Conservation (phyloP, 2,888 invertebrate genomes). For the Lepidochrysops patricia region DNA sequence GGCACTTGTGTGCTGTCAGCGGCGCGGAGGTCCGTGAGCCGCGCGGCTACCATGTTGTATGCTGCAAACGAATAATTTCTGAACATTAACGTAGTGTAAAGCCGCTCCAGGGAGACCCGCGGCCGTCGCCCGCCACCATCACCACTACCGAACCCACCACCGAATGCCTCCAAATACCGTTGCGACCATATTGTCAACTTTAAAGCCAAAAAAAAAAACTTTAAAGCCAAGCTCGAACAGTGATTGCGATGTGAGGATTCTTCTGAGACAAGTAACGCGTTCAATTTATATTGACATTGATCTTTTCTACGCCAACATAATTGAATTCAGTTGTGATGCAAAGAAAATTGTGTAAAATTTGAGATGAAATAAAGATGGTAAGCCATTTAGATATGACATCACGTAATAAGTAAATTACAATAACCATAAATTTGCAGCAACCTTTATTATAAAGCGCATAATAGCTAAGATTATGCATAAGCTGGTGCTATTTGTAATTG, state of each 20-base stretch:
- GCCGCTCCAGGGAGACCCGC: slow-evolving; percentile 23
- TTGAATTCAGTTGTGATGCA: neutral
- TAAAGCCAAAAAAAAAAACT: slow-evolving; percentile 51
- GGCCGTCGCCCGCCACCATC: slow-evolving; percentile 33
- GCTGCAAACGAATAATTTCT: slow-evolving; percentile 89
- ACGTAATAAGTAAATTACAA: neutral
- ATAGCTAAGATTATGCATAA: neutral
- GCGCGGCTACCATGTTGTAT: slow-evolving; percentile 98
- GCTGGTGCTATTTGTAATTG: neutral
- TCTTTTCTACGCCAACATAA: neutral
- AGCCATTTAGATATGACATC: no score
- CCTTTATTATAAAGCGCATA: neutral
- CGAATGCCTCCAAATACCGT: slow-evolving; percentile 22
- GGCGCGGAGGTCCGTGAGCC: slow-evolving; percentile 94
- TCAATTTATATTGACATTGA: neutral
- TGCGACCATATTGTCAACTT: slow-evolving; percentile 69
- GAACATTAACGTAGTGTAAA: slow-evolving; percentile 64
- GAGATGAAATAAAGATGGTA: neutral
- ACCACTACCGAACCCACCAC: slow-evolving; percentile 32
- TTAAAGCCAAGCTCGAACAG: slow-evolving; percentile 38
- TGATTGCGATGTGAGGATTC: slow-evolving; percentile 24
- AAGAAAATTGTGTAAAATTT: neutral
- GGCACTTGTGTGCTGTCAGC: slow-evolving; percentile 97
- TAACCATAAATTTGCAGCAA: neutral
- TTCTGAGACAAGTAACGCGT: neutral